Evolutionary conservation across 2,888 invertebrate genomes (phyloP).

Genomic region (Disparrhopalites patrizii): DNA sequence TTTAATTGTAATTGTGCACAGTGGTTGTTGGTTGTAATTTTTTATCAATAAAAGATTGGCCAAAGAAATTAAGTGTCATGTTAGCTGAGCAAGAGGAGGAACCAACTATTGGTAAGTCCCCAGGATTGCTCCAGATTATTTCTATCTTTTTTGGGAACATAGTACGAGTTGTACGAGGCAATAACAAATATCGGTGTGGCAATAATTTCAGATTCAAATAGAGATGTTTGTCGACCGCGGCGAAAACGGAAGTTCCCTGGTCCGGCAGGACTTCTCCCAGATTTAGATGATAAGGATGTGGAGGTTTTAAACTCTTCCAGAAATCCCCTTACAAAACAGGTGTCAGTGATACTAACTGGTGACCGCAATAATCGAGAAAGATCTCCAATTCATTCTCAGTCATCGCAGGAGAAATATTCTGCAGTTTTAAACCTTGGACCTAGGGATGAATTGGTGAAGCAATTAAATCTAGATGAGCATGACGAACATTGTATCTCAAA

Average conservation of each 20-base stretch:
- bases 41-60: too few relatives aligned
- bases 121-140: too few relatives aligned
- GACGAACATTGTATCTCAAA: not conserved
- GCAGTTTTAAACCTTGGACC: not conserved
- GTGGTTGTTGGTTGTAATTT: too few relatives aligned
- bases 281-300: constrained; percentile 21
- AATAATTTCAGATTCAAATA: too few relatives aligned
- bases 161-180: too few relatives aligned
- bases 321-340: constrained; percentile 26
- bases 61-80: too few relatives aligned
- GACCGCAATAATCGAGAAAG: not conserved
- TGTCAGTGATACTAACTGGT: constrained; percentile 23
- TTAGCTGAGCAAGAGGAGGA: too few relatives aligned
- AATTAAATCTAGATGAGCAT: not conserved
- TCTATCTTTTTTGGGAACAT: too few relatives aligned
- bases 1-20: too few relatives aligned
- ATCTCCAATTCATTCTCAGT: not conserved
- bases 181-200: too few relatives aligned
- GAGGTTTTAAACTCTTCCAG: constrained; percentile 19
- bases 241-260: constrained; percentile 40
- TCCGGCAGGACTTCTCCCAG: constrained; percentile 41
- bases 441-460: not conserved
- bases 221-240: not conserved
- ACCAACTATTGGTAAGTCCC: too few relatives aligned
- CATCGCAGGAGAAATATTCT: constrained; percentile 1